Percentiles rank a stretch among this genome's conserved stretches.
phyloP scores from a whole-genome alignment of 2,888 invertebrate species.

The Rugalucina vietnamica region DNA sequence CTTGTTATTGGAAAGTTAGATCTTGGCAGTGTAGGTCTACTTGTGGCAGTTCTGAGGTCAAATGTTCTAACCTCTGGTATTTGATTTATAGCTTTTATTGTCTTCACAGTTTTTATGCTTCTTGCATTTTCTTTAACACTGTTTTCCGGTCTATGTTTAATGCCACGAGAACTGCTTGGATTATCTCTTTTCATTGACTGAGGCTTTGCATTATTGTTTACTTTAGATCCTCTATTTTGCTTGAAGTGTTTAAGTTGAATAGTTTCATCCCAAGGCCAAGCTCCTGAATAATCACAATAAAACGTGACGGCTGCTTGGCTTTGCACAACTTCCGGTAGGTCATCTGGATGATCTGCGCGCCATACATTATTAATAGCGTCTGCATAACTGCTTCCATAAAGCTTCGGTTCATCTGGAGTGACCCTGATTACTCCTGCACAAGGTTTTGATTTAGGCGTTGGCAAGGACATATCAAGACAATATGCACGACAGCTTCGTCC shows the following conservation, averaged over 20 bases:
- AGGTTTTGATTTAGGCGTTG: slow-evolving; percentile 49
- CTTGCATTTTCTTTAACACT: not conserved
- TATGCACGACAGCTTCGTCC: slow-evolving; percentile 59
- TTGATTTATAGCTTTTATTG: not conserved
- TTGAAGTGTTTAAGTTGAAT: slow-evolving; percentile 31
- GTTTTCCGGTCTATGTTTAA: too few species aligned
- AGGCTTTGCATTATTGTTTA: too few species aligned
- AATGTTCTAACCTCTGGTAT: slow-evolving; percentile 32
- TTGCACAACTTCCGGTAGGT: slow-evolving; percentile 44
- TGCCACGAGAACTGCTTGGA: too few species aligned
- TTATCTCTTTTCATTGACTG: too few species aligned
- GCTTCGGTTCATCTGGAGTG: slow-evolving; percentile 51
- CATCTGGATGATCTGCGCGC: slow-evolving; percentile 49
- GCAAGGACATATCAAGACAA: slow-evolving; percentile 42
- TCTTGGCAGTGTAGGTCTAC: not conserved
- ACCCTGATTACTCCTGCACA: slow-evolving; percentile 60
- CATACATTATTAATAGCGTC: slow-evolving; percentile 59
- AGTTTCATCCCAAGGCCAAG: slow-evolving; percentile 58
- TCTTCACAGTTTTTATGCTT: not conserved
- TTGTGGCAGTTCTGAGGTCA: slow-evolving; percentile 42
- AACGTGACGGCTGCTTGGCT: slow-evolving; percentile 47
- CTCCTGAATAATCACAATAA: slow-evolving; percentile 61
- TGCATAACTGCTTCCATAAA: slow-evolving; percentile 59
- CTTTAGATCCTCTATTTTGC: not conserved
- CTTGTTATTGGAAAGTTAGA: not conserved